Evolutionary conservation across 1,140 invertebrate genomes (phyloP), one percentile per base, ranked within the genome.

Genomic region (Dinoponera quadriceps): DNA sequence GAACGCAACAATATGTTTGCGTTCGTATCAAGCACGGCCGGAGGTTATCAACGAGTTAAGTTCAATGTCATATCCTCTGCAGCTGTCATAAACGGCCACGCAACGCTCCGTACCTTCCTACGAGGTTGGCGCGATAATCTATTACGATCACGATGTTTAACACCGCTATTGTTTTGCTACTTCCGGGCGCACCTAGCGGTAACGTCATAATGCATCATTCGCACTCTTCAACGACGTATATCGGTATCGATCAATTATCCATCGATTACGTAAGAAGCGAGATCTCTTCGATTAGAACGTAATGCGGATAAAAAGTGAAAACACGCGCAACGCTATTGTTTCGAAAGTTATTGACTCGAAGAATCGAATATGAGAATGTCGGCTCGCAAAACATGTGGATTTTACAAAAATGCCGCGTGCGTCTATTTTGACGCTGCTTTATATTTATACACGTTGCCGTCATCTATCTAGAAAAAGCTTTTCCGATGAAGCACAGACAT

Each of bases 21-120:
- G 38, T 82, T 60, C 69, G 73, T 74, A 90, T 88, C 83, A 87
- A 68, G 89, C 78, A 88, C 66, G 63, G 81, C 85, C 85, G 83
- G 83, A 87, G 80, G 84, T 89, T 90, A 91, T 93, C 91, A 92
- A 80, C 90, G 89, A 91, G 90, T 93, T 93, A 92, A 93, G 91
- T 93, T 93, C 92, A 93, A 92, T 93, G 92, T 90, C 90, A 91
- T 84, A 92, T 93, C 88, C 90, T 92, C 85, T 75, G 55, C 69
- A 72, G 81, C 69, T 88, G 88, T 89, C 84, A 91, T 85, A 91
- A 86, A 87, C 69, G 86, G 66, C 82, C 73, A 9, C 38, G 73
- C 73, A 65, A 63, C 54, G 60, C 59, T 82, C 82, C 85, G 87
- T 77, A 69, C 38, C 68, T 82, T 85, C 69, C 69, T 82, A 78